Evolutionary conservation across 2,113 vertebrate genomes (phyloP).

Genomic region (Silurus meridionalis): DNA sequence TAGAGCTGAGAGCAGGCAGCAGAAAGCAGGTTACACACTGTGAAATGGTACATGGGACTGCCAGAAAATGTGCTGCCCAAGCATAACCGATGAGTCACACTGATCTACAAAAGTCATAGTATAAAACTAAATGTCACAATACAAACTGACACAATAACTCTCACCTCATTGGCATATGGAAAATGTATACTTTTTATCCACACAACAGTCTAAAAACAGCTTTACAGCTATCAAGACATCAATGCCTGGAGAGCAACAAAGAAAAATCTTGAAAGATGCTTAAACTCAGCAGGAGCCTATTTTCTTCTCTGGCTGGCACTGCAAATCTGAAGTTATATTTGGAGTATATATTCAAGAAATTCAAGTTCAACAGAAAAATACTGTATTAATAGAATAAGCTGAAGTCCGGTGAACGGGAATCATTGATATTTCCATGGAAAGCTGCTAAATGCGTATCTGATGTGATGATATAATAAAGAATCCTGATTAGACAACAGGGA

Average conservation of each 20-base stretch:
- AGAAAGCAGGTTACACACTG: neutral
- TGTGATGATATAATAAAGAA: neutral
- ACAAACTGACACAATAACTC: neutral
- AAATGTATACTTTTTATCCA: neutral
- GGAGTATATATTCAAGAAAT: neutral
- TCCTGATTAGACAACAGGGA: neutral
- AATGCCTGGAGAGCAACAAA: neutral
- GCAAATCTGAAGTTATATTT: neutral
- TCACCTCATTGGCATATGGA: neutral
- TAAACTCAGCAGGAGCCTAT: neutral
- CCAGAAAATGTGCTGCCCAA: neutral
- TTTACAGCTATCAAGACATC: neutral
- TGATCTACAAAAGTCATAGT: neutral
- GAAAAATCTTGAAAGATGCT: neutral
- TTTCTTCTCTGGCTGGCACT: neutral
- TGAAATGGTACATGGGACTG: neutral
- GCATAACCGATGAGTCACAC: neutral
- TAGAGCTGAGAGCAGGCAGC: neutral
- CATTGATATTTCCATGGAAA: no score
- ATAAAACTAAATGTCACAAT: neutral
- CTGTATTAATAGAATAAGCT: neutral
- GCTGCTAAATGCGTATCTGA: neutral
- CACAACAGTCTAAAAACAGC: neutral
- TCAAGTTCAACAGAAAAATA: neutral
- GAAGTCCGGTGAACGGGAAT: neutral